Conservation (phyloP, 1,140 invertebrate genomes). For the Globodera rostochiensis region DNA sequence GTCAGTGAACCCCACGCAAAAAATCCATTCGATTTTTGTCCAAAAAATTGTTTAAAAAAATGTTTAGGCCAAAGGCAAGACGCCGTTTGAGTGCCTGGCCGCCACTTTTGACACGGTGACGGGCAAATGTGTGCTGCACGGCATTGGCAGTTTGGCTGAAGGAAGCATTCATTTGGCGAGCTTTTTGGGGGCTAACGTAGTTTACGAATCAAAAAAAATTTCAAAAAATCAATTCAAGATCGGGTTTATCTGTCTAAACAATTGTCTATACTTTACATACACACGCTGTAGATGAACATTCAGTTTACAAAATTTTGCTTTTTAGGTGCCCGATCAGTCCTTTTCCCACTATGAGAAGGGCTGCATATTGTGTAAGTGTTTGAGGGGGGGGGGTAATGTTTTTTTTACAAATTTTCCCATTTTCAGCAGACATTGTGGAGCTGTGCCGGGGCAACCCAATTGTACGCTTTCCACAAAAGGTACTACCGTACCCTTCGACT, state of each 20-base stretch:
- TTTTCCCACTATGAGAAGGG: constrained; percentile 49
- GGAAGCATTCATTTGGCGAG: constrained; percentile 45
- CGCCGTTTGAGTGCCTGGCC: constrained; percentile 40
- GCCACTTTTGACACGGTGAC: constrained; percentile 29
- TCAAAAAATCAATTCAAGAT: too few relatives aligned
- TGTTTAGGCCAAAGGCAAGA: constrained; percentile 35
- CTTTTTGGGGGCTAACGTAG: too few relatives aligned
- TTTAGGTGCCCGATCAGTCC: constrained; percentile 34
- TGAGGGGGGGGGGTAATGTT: not conserved
- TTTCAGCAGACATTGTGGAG: constrained; percentile 46
- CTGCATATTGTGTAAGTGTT: constrained; percentile 40
- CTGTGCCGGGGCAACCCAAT: constrained; percentile 46
- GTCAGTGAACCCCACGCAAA: not conserved
- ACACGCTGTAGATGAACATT: too few relatives aligned
- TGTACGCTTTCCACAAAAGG: constrained; percentile 41
- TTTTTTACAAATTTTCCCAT: not conserved
- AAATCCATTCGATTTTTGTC: constrained; percentile 1
- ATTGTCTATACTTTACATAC: too few relatives aligned
- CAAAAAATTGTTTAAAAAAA: constrained; percentile 13
- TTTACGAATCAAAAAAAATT: too few relatives aligned
- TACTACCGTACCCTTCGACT: not conserved
- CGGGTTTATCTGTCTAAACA: too few relatives aligned
- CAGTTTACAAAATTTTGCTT: not conserved
- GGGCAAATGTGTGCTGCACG: constrained; percentile 40
- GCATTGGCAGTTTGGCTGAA: constrained; percentile 28